A percentile compares a stretch with the other conserved stretches of the same genome.
These are phyloP conservation scores for Blomia tropicalis DNA, from an alignment of 2,888 invertebrate species.

Conservation along the genomic window DNA sequence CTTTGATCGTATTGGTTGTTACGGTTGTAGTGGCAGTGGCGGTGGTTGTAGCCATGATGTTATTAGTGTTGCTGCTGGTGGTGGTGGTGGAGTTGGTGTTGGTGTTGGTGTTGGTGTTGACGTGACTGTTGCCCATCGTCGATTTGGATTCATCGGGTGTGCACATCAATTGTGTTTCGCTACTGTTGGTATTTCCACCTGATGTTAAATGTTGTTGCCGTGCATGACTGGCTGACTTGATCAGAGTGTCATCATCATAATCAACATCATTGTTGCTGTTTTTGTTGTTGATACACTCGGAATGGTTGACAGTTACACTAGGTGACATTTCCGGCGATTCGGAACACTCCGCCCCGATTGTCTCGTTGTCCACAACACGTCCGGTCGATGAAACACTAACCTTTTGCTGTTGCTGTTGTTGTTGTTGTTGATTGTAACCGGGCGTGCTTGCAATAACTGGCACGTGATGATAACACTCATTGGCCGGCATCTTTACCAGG, in stretches of 20 bases:
- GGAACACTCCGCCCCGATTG: background rate
- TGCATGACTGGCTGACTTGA: too few relatives aligned
- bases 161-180: too few relatives aligned
- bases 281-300: too few relatives aligned
- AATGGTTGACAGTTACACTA: too few relatives aligned
- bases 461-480: background rate
- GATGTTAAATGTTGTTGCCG: too few relatives aligned
- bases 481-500: background rate
- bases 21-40: background rate
- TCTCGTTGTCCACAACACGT: background rate
- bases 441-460: slow-evolving; percentile 7
- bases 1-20: background rate
- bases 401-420: slow-evolving; percentile 3
- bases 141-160: too few relatives aligned
- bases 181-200: too few relatives aligned
- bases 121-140: background rate
- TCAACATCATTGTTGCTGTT: too few relatives aligned
- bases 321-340: background rate
- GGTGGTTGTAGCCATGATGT: background rate
- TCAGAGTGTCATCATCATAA: too few relatives aligned
- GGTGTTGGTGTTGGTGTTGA: background rate
- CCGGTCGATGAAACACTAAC: background rate
- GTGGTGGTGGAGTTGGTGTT: background rate
- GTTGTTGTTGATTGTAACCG: background rate
- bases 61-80: background rate